Conservation (phyloP, 2,113 vertebrate genomes). For the Crypturellus undulatus region DNA sequence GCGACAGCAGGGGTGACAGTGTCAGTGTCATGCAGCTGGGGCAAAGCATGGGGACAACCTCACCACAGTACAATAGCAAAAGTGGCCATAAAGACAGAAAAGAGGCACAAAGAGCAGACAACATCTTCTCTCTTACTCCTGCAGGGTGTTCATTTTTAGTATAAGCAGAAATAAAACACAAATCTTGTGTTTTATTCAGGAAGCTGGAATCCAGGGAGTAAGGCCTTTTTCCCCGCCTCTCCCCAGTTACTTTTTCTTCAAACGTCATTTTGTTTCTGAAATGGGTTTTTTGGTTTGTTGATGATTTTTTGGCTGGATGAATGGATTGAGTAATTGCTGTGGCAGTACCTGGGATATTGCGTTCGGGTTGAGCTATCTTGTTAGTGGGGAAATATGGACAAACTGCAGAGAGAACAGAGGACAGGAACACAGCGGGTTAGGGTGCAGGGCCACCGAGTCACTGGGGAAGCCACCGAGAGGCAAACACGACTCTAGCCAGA, state of each 20-base stretch:
- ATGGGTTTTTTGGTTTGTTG: neutral
- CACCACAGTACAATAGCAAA: neutral
- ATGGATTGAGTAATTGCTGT: neutral
- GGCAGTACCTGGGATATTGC: neutral
- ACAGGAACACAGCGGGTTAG: neutral
- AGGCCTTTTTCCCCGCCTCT: neutral
- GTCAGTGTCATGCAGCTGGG: rapidly evolving
- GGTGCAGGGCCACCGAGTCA: neutral
- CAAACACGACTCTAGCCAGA: neutral
- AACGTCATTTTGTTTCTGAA: neutral
- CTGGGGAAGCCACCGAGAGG: neutral
- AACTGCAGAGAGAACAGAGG: neutral
- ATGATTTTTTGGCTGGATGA: neutral
- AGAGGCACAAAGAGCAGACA: neutral
- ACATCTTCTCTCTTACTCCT: neutral
- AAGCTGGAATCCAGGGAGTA: neutral
- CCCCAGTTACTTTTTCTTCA: neutral
- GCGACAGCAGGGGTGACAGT: neutral
- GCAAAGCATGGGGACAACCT: neutral
- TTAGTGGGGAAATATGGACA: neutral
- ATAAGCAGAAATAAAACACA: neutral
- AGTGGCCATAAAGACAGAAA: too few relatives aligned
- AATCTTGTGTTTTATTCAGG: neutral
- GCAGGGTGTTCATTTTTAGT: rapidly evolving
- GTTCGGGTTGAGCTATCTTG: neutral